These are phyloP conservation scores for Mergus octosetaceus DNA, from an alignment of 2,797 vertebrate genomes.

Conservation along the genomic window DNA sequence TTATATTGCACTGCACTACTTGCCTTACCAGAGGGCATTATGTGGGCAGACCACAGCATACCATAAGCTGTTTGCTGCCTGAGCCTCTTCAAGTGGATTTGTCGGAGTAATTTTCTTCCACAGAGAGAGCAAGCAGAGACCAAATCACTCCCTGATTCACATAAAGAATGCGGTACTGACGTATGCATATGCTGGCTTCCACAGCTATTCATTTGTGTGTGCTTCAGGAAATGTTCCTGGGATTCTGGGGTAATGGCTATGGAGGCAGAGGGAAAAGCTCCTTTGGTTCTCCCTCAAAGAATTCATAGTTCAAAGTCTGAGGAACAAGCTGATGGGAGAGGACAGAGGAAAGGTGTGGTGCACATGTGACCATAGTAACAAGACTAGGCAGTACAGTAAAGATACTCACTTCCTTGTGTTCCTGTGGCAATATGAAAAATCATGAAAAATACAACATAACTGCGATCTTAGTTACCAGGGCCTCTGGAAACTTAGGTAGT, in stretches of 20 bases:
- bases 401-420: neutral
- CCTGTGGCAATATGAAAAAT: neutral
- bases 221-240: neutral
- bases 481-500: neutral
- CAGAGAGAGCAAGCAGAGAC: neutral
- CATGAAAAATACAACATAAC: neutral
- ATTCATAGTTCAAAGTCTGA: neutral
- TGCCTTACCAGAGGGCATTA: neutral
- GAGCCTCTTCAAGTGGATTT: neutral
- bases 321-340: neutral
- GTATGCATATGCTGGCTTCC: rapidly evolving
- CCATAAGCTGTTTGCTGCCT: neutral
- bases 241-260: neutral
- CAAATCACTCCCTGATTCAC: neutral
- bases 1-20: neutral
- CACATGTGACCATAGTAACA: neutral
- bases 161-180: neutral
- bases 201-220: neutral
- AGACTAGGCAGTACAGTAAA: neutral
- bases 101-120: neutral
- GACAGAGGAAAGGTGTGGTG: neutral
- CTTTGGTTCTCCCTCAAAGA: neutral
- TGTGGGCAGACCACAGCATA: neutral
- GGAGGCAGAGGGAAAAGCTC: neutral
- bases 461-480: neutral